These are phyloP conservation scores for Tadarida brasiliensis DNA, from an alignment of 2,797 vertebrate genomes.

Conservation along the genomic window DNA sequence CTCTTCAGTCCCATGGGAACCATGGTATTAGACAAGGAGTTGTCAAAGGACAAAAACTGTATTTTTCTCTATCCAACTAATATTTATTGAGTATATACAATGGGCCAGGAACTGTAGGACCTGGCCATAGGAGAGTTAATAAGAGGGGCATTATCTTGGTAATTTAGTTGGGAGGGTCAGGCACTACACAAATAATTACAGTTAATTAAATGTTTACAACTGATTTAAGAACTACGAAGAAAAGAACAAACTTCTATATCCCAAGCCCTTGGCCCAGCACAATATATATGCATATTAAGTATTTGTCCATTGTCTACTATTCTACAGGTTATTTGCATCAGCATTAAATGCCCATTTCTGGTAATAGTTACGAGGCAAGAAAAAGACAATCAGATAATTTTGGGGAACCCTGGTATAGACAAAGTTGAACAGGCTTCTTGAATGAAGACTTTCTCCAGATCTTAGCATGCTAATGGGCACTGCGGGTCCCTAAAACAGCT, in stretches of 20 bases:
- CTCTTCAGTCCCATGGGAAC: neutral
- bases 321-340: neutral
- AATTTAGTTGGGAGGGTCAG: neutral
- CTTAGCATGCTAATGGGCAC: neutral
- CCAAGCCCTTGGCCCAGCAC: neutral
- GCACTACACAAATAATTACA: slow-evolving; percentile 37
- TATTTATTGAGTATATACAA: neutral
- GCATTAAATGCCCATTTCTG: neutral
- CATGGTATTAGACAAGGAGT: neutral
- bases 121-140: neutral
- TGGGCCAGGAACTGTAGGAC: neutral
- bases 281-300: neutral
- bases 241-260: neutral
- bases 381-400: neutral
- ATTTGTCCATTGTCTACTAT: slow-evolving; percentile 8
- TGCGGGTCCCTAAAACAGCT: no score
- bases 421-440: neutral
- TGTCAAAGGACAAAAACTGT: neutral
- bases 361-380: neutral
- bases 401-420: neutral
- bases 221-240: slow-evolving; percentile 46
- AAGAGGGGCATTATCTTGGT: neutral
- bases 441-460: neutral
- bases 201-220: slow-evolving; percentile 57
- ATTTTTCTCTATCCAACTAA: neutral